Percentiles rank a stretch among this genome's conserved stretches.
Conservation (phyloP, 1,140 invertebrate genomes). For the Tachypleus tridentatus region DNA sequence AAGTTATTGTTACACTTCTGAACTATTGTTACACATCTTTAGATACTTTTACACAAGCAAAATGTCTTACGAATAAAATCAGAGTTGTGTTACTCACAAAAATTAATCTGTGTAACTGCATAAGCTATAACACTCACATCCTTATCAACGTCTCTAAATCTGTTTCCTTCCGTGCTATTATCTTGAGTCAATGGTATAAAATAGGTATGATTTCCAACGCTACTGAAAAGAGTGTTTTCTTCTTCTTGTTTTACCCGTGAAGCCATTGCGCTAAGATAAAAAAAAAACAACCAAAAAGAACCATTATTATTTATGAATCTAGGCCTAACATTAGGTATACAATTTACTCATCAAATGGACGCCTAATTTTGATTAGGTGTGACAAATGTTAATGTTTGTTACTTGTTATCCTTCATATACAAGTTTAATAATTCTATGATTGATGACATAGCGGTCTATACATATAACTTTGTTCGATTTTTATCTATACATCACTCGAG, state of each 20-base stretch:
- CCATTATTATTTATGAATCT: too few relatives aligned
- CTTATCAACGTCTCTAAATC: conserved; percentile 14
- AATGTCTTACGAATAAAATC: not conserved
- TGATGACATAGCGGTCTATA: too few relatives aligned
- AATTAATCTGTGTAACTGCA: too few relatives aligned
- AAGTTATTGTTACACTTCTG: conserved; percentile 14
- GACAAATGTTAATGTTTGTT: too few relatives aligned
- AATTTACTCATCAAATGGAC: too few relatives aligned
- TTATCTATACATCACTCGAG: too few relatives aligned
- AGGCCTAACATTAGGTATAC: too few relatives aligned
- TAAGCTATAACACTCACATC: conserved; percentile 10
- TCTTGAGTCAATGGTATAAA: conserved; percentile 66
- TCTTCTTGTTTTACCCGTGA: conserved; percentile 53
- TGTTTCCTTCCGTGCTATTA: conserved; percentile 48
- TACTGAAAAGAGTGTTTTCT: conserved; percentile 58
- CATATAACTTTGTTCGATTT: too few relatives aligned
- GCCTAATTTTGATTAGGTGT: too few relatives aligned
- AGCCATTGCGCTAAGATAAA: conserved; percentile 40
- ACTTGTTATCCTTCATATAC: too few relatives aligned
- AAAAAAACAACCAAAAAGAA: too few relatives aligned
- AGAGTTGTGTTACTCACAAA: conserved; percentile 5
- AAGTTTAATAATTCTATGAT: too few relatives aligned
- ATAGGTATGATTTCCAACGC: conserved; percentile 66
- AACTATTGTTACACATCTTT: not conserved
- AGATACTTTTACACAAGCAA: conserved; percentile 2